Conservation (phyloP, 2,113 vertebrate species). For the Colaptes auratus region DNA sequence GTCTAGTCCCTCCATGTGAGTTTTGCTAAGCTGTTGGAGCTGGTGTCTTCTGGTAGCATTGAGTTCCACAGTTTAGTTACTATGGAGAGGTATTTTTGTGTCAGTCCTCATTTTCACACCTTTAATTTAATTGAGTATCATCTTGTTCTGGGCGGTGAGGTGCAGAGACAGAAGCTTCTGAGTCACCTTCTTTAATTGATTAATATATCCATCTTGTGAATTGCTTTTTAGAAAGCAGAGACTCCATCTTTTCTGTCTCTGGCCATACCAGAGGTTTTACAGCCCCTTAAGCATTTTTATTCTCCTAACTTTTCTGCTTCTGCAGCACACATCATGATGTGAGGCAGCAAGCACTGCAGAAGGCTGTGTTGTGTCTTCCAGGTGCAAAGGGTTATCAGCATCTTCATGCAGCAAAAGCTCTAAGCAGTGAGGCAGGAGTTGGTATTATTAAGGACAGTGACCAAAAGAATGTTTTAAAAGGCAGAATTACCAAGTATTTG, state of each 20-base stretch:
- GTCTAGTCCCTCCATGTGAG: neutral
- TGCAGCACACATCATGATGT: rapidly evolving
- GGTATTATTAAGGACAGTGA: neutral
- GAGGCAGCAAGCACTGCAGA: neutral
- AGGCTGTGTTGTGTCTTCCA: neutral
- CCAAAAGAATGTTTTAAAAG: neutral
- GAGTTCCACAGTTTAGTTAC: neutral
- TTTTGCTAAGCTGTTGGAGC: neutral
- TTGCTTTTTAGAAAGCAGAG: neutral
- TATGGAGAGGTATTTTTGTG: neutral
- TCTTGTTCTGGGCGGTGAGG: neutral
- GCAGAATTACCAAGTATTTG: neutral
- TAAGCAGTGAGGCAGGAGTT: neutral
- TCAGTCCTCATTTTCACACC: neutral
- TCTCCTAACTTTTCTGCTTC: neutral
- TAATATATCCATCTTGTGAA: neutral
- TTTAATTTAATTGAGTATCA: neutral
- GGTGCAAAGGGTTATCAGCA: neutral
- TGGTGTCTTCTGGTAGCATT: neutral
- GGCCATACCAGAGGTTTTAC: neutral
- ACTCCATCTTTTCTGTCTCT: neutral
- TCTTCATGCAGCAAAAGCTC: neutral
- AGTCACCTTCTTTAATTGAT: neutral
- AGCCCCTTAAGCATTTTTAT: neutral
- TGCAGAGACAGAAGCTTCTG: neutral